Evolutionary conservation across 1,140 invertebrate species (phyloP), one percentile per base, ranked within the genome.

Genomic region (Diorhabda carinulata): DNA sequence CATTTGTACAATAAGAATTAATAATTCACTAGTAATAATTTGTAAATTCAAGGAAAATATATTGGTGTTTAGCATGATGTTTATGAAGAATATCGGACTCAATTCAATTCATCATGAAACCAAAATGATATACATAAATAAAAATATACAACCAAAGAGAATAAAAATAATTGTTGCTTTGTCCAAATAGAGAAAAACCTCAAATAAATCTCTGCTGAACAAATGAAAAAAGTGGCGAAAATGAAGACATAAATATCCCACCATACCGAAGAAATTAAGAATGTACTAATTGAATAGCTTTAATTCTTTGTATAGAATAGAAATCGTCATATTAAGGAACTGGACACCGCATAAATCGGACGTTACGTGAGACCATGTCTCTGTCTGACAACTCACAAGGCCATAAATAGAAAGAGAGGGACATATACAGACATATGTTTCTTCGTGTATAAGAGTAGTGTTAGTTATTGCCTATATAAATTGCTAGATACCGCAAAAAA

Each of bases 231-330:
- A 64, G 64, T 59, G 66, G 70, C 69, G 70, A 69, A 72, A 76
- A 74, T 74, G 74, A 70, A 76, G 71, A 70, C 74, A 74, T 76
- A 76, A 76, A 76, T 74, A 73, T 68, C 64, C 57, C 45, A 69
- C 61, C 69, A 69, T 70, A 70, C 73, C 66, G 66, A 73, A 76
- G 73, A 76, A 76, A 76, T 76, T 74, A 74, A 73, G 68, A 74
- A 74, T 70, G 73, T 71, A 71, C 73, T 74, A 76, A 76, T 76
- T 76, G 74, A 74, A 76, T 74, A 73, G 58, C 69, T 76, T 74
- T 76, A 76, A 76, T 76, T 74, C 71, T 66, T 70, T 70, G 64
- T 61, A 64, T 69, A 72, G 74, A 76, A 76, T 76, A 76, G 74
- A 76, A 76, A 76, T 76, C 70, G 74, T 73, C 73, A 72, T 73